These are phyloP conservation scores for Drosophila mayaguana DNA, from an alignment of 2,888 invertebrate genomes.

Conservation along the genomic window DNA sequence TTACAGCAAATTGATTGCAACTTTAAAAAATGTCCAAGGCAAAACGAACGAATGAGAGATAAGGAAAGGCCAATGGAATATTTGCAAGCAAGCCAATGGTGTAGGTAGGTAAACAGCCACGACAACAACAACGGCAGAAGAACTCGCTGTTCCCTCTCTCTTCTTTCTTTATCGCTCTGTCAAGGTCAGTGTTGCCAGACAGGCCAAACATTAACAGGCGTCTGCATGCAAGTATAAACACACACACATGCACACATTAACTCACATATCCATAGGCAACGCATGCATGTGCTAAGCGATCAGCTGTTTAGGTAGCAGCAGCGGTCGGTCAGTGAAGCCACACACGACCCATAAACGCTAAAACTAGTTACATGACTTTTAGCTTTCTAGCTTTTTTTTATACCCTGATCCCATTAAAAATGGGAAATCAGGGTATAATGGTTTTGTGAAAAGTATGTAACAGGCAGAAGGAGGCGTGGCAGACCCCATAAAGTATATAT, in stretches of 20 bases:
- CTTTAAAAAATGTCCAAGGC: constrained; percentile 17
- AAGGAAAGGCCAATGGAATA: constrained; percentile 34
- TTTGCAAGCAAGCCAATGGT: constrained; percentile 34
- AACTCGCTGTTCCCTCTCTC: background rate
- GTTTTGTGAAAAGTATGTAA: no score
- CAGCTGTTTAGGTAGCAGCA: constrained; percentile 31
- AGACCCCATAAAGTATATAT: no score
- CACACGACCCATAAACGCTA: background rate
- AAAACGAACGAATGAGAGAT: constrained; percentile 15
- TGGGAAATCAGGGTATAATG: no score
- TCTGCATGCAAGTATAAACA: background rate
- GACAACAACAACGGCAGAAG: background rate
- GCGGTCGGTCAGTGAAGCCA: constrained; percentile 8
- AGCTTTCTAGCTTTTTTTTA: background rate
- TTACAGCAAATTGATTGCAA: constrained; percentile 12
- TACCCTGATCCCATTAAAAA: no score
- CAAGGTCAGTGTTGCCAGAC: constrained; percentile 55
- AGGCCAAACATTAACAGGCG: constrained; percentile 18
- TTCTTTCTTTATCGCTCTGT: constrained; percentile 1
- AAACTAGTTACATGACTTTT: background rate
- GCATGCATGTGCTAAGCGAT: constrained; percentile 8
- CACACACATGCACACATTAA: background rate
- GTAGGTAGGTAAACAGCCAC: constrained; percentile 1
- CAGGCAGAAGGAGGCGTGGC: no score
- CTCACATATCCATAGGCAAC: background rate